A percentile compares a stretch with the other conserved stretches of the same genome.
These are phyloP conservation scores for Neogobius melanostomus DNA, from an alignment of 2,113 vertebrate genomes.

Conservation along the genomic window DNA sequence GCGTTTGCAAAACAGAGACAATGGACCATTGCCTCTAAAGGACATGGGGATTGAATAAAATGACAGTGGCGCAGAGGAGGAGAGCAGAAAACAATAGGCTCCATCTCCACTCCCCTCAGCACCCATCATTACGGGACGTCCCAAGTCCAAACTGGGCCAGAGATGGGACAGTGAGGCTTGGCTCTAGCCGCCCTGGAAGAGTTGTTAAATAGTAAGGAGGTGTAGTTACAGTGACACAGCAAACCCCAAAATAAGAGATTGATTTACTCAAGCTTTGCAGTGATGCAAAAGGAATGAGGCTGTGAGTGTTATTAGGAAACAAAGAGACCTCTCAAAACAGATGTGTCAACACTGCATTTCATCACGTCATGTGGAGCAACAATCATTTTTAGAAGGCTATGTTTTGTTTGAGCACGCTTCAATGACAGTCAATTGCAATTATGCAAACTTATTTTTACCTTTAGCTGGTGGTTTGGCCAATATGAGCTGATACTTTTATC, in stretches of 20 bases:
- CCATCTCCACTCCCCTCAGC: constrained; percentile 18
- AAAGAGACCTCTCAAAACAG: neutral
- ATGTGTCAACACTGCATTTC: neutral
- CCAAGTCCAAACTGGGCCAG: neutral
- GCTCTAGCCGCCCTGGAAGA: neutral
- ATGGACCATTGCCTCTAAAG: constrained; percentile 18
- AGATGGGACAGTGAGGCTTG: constrained; percentile 5
- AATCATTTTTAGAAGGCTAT: no score
- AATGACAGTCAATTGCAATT: no score
- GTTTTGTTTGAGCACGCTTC: no score
- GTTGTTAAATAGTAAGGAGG: constrained; percentile 6
- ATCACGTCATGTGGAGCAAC: neutral
- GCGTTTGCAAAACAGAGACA: neutral
- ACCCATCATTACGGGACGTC: constrained; percentile 32
- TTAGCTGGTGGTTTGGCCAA: no score
- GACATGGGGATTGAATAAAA: constrained; percentile 7
- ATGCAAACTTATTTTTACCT: no score
- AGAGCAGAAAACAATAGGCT: constrained; percentile 37
- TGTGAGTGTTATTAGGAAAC: neutral
- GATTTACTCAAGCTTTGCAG: neutral
- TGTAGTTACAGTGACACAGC: neutral
- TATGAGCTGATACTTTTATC: no score
- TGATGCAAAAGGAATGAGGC: neutral
- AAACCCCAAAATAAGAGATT: neutral
- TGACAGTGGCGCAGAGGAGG: constrained; percentile 19